A percentile compares a stretch with the other conserved stretches of the same genome.
phyloP scores from a whole-genome alignment of 2,797 vertebrate genomes.

The Leptatherina wallacei region DNA sequence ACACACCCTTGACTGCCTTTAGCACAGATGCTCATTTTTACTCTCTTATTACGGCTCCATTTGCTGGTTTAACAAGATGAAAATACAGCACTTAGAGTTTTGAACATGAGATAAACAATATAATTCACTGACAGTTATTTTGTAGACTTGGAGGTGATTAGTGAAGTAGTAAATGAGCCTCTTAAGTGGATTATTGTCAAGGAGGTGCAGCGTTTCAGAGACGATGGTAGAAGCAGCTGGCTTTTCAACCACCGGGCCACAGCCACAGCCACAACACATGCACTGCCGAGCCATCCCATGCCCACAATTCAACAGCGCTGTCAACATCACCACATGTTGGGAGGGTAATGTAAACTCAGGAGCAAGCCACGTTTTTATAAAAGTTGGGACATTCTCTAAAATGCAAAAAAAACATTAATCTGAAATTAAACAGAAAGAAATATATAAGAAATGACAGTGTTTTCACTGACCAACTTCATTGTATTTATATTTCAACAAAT shows the following conservation, averaged over 20 bases:
- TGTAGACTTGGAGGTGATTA: not conserved
- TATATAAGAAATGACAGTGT: not conserved
- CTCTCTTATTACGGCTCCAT: not conserved
- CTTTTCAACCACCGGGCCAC: conserved; percentile 75
- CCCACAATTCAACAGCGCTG: conserved; percentile 48
- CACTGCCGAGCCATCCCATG: conserved; percentile 82
- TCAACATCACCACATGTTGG: conserved; percentile 38
- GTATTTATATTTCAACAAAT: not conserved
- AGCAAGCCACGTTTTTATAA: not conserved
- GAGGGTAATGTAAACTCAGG: not conserved
- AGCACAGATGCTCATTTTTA: conserved; percentile 20
- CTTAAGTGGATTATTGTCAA: conserved; percentile 38
- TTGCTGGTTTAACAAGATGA: not conserved
- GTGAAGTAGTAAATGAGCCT: conserved; percentile 9
- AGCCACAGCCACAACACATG: conserved; percentile 79
- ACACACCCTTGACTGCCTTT: not conserved
- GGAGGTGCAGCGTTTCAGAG: conserved; percentile 70
- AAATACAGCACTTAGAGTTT: conserved; percentile 1
- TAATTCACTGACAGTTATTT: conserved; percentile 3
- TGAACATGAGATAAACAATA: not conserved
- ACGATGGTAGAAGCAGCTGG: conserved; percentile 78
- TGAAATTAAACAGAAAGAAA: not conserved
- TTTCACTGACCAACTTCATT: not conserved
- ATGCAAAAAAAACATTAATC: not conserved
- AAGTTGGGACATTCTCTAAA: not conserved